Percentiles rank a stretch among this genome's conserved stretches.
Conservation (phyloP, 2,797 vertebrate genomes). For the Melopsittacus undulatus region DNA sequence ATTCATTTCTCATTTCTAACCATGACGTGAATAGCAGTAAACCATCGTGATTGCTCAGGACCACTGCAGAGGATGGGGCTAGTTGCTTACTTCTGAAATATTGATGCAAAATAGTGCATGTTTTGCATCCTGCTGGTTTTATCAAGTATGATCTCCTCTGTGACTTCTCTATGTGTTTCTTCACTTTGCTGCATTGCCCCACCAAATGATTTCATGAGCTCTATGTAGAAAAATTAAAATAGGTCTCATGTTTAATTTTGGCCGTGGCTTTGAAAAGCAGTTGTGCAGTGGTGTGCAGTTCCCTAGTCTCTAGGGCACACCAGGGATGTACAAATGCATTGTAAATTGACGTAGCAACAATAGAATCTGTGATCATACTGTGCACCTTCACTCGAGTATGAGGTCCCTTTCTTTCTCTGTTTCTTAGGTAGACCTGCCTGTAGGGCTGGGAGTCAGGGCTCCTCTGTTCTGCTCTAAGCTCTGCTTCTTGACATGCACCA, state of each 20-base stretch:
- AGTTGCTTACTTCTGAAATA: conserved; percentile 23
- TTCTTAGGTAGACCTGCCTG: background rate
- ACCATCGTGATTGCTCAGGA: background rate
- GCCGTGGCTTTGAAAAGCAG: background rate
- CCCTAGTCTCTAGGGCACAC: background rate
- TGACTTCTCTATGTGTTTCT: background rate
- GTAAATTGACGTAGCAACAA: background rate
- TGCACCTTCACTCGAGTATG: background rate
- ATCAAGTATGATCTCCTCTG: background rate
- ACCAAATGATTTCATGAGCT: background rate
- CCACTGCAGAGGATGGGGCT: background rate
- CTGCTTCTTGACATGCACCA: background rate
- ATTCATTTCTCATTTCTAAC: conserved; percentile 62
- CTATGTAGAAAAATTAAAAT: background rate
- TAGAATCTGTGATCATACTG: background rate
- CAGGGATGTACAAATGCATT: background rate
- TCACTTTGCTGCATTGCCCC: background rate
- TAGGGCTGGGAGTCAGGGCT: background rate
- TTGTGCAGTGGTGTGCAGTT: background rate
- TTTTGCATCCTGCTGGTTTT: background rate
- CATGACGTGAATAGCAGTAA: conserved; percentile 56
- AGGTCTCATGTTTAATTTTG: background rate
- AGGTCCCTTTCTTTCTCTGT: background rate
- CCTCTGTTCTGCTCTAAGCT: background rate
- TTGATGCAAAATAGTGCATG: background rate